Percentiles rank a stretch among this genome's conserved stretches.
These are phyloP conservation scores for Meteorus sp. DNA, from an alignment of 1,140 invertebrate species.

Conservation along the genomic window DNA sequence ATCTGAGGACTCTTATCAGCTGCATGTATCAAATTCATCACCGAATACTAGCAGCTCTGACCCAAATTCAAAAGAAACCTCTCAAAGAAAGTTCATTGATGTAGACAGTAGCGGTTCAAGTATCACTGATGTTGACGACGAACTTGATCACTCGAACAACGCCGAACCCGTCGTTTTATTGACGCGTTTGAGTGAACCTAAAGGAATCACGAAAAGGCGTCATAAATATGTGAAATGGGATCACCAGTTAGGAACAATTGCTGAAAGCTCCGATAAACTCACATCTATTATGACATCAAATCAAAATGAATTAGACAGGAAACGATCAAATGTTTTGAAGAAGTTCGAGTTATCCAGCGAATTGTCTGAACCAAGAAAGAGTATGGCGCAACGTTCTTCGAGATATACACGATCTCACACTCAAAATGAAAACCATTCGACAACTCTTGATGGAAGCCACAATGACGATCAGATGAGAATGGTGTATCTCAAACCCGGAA, in stretches of 20 bases:
- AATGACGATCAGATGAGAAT: conserved; percentile 25
- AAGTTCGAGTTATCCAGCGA: too few species aligned
- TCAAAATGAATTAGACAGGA: too few species aligned
- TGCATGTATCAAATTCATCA: background rate
- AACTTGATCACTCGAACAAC: too few species aligned
- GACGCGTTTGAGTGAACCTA: conserved; percentile 33
- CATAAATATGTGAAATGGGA: conserved; percentile 31
- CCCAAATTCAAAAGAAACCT: background rate
- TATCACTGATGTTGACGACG: background rate
- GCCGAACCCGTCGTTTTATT: conserved; percentile 19
- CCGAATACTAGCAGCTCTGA: background rate
- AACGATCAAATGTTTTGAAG: too few species aligned
- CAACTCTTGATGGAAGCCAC: background rate
- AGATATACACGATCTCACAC: background rate
- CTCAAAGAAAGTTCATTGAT: too few species aligned
- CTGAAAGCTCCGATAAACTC: conserved; percentile 7
- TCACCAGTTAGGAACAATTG: conserved; percentile 22
- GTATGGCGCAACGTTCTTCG: background rate
- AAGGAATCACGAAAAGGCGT: conserved; percentile 33
- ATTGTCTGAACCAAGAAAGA: too few species aligned
- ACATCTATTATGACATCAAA: too few species aligned
- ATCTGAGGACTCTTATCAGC: background rate
- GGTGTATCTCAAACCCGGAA: conserved; percentile 50
- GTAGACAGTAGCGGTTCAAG: too few species aligned
- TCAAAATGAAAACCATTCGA: background rate